Evolutionary conservation across 2,888 invertebrate genomes (phyloP).

Genomic region (Rotaria magnacalcarata): DNA sequence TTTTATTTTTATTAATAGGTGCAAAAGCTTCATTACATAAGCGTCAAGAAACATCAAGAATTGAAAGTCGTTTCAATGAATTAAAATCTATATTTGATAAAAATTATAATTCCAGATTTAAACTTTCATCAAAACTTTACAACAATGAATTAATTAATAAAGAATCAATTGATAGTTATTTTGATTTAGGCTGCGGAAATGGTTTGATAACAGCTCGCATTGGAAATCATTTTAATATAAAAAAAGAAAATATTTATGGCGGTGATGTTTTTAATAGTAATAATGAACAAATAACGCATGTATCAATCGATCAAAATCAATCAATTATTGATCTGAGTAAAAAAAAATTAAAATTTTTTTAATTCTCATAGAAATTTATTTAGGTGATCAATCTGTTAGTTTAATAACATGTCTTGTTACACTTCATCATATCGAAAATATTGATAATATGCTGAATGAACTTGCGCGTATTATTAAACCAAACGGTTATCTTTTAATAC

Average conservation of each 20-base stretch:
- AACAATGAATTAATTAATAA: neutral
- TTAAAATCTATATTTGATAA: neutral
- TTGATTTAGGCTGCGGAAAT: conserved; percentile 28
- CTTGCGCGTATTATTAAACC: neutral
- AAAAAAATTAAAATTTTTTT: too few relatives aligned
- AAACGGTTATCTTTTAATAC: conserved; percentile 28
- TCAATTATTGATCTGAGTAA: neutral
- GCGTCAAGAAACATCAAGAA: neutral
- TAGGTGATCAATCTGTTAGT: neutral
- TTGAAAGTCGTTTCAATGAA: neutral
- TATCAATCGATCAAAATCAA: neutral
- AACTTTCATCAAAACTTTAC: neutral
- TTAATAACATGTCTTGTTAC: conserved; percentile 27
- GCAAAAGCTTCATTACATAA: neutral
- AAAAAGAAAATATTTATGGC: neutral
- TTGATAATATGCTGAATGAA: neutral
- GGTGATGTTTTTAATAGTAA: conserved; percentile 16
- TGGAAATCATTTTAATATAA: conserved; percentile 13
- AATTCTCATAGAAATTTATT: too few relatives aligned
- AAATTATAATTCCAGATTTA: neutral
- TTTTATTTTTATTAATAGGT: neutral
- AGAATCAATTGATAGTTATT: neutral
- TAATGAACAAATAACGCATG: conserved; percentile 1
- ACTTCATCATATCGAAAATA: neutral
- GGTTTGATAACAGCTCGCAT: neutral